Percentiles rank a stretch among this genome's conserved stretches.
Conservation (phyloP, 2,888 invertebrate species). For the Rugalucina vietnamica region DNA sequence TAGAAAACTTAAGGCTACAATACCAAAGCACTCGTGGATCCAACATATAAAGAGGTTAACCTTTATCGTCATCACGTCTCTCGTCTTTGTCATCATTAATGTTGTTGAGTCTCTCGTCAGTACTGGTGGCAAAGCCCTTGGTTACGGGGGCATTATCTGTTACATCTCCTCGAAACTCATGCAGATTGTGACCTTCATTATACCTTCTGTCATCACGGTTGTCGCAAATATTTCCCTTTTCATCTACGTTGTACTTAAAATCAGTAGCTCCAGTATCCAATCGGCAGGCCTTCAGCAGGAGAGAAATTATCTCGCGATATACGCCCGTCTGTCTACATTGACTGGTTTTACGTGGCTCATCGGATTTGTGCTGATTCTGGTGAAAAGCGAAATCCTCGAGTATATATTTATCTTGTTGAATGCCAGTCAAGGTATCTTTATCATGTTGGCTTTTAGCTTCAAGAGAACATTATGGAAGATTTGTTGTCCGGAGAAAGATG, state of each 20-base stretch:
- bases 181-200: neutral
- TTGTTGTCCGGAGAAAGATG: too few species aligned
- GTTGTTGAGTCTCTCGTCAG: neutral
- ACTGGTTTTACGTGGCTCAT: neutral
- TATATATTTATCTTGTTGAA: neutral
- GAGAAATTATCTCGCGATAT: neutral
- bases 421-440: neutral
- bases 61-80: neutral
- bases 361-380: neutral
- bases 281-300: neutral
- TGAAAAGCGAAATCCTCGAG: neutral
- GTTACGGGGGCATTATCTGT: neutral
- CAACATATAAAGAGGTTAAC: neutral
- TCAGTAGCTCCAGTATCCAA: neutral
- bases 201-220: neutral
- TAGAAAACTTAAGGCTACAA: neutral
- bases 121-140: neutral
- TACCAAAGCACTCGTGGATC: neutral
- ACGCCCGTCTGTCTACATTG: neutral
- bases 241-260: neutral
- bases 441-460: neutral
- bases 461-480: too few species aligned
- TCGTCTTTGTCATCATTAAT: neutral
- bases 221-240: neutral
- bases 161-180: neutral